Base-by-base conservation (phyloP, 2,113 vertebrate genomes). In the Phylloscopus whistleri region DNA sequence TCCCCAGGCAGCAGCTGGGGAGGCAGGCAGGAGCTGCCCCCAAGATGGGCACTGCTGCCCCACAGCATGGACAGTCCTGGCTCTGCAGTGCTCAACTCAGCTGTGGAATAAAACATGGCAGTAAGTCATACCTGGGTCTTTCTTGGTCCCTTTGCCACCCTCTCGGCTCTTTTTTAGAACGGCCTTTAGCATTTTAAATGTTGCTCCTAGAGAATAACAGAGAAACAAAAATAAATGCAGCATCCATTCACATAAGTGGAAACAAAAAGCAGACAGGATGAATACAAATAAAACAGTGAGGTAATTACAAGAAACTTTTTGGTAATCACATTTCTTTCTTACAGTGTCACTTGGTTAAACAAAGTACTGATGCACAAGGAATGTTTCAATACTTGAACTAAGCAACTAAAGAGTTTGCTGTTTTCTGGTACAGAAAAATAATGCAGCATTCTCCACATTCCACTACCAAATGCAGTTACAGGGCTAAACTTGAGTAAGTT, bases 91-190 rank as follows among this genome's bases (percentile, higher is more conserved):
- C 48, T 60, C 43, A 41, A 11, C 51, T 51, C 56, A 20, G 5
- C n/a, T 17, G 13, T 13, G 22, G 9, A 12, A 41, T 6, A 53
- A 30, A 90, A 58, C 43, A 77, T 7, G 1, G 7, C 20, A 75
- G 8, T 37, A 84, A 79, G 22, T 97, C 98, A 86, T 98, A 99
- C 99, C 99, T 97, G 99, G 58, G 69, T 99, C 99, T 93, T 99
- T 99, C 96, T 98, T 99, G 98, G 94, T 98, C 80, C 98, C 98
- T 94, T 99, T 99, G 95, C 98, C 98, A 95, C 99, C 98, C 77
- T 99, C 99, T 97, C 99, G 98, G 98, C 98, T 99, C 98, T 99
- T 99, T 97, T 99, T 99, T 89, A 99, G 97, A 97, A 99, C 99
- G 10, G 99, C 98, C 97, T 99, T 99, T 97, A 99, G 98, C 99